phyloP scores from a whole-genome alignment of 2,888 invertebrate species.

The Rhorus exstirpatorius region DNA sequence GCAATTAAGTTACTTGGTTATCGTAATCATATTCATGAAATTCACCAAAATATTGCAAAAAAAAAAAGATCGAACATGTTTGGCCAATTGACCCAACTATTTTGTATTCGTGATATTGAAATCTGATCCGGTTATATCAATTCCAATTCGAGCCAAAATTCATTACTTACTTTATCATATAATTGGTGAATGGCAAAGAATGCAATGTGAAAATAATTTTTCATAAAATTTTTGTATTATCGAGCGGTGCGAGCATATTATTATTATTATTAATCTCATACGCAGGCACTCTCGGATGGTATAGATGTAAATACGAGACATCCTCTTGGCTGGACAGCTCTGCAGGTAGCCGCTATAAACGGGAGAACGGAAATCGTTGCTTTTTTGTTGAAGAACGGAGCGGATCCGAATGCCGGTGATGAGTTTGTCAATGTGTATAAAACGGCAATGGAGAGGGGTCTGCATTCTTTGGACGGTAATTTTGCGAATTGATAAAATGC shows the following conservation, averaged over 20 bases:
- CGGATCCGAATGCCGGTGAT: conserved; percentile 92
- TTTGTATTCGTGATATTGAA: too few species aligned
- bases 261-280: too few species aligned
- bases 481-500: conserved; percentile 1
- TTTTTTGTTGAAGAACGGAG: conserved; percentile 91
- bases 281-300: conserved; percentile 86
- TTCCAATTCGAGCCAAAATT: too few species aligned
- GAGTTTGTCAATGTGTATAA: conserved; percentile 91
- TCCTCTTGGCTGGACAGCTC: conserved; percentile 94
- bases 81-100: too few species aligned
- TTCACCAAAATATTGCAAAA: not conserved
- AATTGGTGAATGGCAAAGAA: too few species aligned
- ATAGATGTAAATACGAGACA: conserved; percentile 91
- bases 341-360: conserved; percentile 95
- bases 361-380: conserved; percentile 89
- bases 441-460: conserved; percentile 89
- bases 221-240: too few species aligned
- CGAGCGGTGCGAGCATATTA: too few species aligned
- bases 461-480: conserved; percentile 92
- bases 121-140: too few species aligned
- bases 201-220: too few species aligned
- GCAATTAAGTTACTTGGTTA: not conserved
- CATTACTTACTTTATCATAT: too few species aligned
- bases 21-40: not conserved
- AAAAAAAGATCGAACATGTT: too few species aligned